A percentile compares a stretch with the other conserved stretches of the same genome.
These are phyloP conservation scores for Didymodactylos carnosus DNA, from an alignment of 2,888 invertebrate species.

Conservation along the genomic window DNA sequence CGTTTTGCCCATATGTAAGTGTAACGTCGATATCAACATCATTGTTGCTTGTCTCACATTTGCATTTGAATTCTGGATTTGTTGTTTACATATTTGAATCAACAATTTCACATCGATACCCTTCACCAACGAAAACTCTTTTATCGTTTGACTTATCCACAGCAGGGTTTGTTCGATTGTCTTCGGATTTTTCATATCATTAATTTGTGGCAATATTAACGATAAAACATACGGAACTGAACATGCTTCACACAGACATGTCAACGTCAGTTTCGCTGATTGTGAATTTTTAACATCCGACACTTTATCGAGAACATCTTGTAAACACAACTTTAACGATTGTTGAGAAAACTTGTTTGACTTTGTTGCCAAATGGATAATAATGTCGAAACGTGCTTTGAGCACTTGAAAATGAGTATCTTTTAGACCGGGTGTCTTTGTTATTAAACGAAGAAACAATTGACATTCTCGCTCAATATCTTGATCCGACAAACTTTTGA, in stretches of 20 bases:
- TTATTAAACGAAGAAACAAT: constrained; percentile 50
- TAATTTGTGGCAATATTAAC: constrained; percentile 49
- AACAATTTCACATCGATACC: constrained; percentile 28
- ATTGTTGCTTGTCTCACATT: constrained; percentile 59
- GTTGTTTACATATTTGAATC: constrained; percentile 47
- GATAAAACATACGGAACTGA: constrained; percentile 51
- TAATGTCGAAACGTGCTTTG: constrained; percentile 56
- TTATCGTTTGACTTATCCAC: constrained; percentile 57
- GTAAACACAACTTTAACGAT: constrained; percentile 52
- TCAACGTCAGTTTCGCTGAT: constrained; percentile 49
- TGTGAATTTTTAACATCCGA: constrained; percentile 59
- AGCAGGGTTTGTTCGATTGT: constrained; percentile 62
- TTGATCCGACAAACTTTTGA: constrained; percentile 2
- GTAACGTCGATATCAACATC: constrained; percentile 52
- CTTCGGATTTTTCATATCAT: constrained; percentile 70
- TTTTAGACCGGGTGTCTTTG: constrained; percentile 61
- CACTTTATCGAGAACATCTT: constrained; percentile 61
- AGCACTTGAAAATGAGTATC: constrained; percentile 73
- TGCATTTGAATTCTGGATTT: constrained; percentile 62
- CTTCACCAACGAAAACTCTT: constrained; percentile 69
- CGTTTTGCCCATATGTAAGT: constrained; percentile 57
- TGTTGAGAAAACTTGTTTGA: constrained; percentile 38
- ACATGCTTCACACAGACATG: constrained; percentile 55
- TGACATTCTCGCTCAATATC: constrained; percentile 45
- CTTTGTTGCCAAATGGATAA: constrained; percentile 56